These are phyloP conservation scores for Mystacornis crossleyi DNA, from an alignment of 2,113 vertebrate species.

Conservation along the genomic window DNA sequence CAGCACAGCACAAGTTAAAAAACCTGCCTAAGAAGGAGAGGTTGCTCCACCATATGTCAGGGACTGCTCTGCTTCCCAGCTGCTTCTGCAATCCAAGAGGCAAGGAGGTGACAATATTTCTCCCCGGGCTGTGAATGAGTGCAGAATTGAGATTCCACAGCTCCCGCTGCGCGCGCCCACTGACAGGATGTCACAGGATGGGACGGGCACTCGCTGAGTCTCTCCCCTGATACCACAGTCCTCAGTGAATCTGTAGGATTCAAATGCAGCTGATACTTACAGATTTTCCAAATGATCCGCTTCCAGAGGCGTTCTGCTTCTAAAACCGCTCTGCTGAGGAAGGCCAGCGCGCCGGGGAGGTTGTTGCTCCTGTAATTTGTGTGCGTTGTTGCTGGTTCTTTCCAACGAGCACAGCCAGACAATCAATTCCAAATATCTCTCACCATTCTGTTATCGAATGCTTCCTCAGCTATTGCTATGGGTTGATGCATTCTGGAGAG, in stretches of 20 bases:
- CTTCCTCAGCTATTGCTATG: slow-evolving; percentile 1
- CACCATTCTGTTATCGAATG: slow-evolving; percentile 26
- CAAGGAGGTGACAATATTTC: slow-evolving; percentile 65
- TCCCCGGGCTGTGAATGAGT: slow-evolving; percentile 31
- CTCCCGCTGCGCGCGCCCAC: background rate
- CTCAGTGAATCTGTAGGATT: background rate
- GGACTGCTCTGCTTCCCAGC: slow-evolving; percentile 42
- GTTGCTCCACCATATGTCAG: slow-evolving; percentile 55
- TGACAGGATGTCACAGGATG: background rate
- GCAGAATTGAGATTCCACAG: slow-evolving; percentile 54
- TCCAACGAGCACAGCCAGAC: background rate
- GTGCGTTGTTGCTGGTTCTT: background rate
- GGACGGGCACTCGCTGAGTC: background rate
- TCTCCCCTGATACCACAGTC: background rate
- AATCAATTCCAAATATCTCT: slow-evolving; percentile 25
- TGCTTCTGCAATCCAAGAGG: slow-evolving; percentile 63
- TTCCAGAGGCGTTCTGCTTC: background rate
- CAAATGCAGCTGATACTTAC: background rate
- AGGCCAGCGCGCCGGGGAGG: rapidly evolving
- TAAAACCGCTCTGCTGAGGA: background rate
- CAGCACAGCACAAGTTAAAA: slow-evolving; percentile 4
- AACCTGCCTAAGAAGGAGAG: slow-evolving; percentile 66
- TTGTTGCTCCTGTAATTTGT: background rate
- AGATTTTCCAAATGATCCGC: background rate
- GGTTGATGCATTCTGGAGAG: background rate